Base-by-base conservation (phyloP, 2,113 vertebrate species). In the Dromaius novaehollandiae region DNA sequence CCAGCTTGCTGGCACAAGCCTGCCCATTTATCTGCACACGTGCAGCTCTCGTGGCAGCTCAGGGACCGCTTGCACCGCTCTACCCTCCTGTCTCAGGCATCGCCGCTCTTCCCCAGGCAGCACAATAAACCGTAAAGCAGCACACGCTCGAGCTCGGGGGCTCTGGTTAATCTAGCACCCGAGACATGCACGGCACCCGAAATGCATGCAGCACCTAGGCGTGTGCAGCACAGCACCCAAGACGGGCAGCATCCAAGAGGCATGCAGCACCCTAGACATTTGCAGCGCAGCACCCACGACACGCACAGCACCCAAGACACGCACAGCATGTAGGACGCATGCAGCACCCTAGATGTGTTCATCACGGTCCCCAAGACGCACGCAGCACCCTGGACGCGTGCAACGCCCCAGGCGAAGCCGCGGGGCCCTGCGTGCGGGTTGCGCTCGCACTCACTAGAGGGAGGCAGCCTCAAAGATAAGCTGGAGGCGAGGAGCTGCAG, bases 81-180 rank as follows among this genome's bases (percentile, higher is more conserved):
- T 64, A 2, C 3, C 6, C 73, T 60, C n/a, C 79, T 3, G 16
- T 1, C 79, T 3, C 3, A 0, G 32, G 32, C 70, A 36, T 0
- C 21, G 0, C 36, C 22, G 0, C 46, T 1, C 2, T 61, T 88
- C 82, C 90, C 70, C 50, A 1, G 32, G 25, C 38, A 24, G 83
- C 48, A 0, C 0, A 22, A 0, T 2, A 1, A 2, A 1, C 18
- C 7, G 0, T 0, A 9, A 16, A 30, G 30, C 25, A 65, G 53
- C 25, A 1, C n/a, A 18, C 4, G 0, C 61, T 60, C 26, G 4
- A 2, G 18, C 36, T 25, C 50, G 2, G 63, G 44, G 40, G 40
- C 17, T 28, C 7, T 0, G 1, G 0, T 28, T 4, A 11, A 30
- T 4, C 25, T 0, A 5, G 18, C 12, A 0, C 22, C 10, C 9